These are phyloP conservation scores for Thoracochromis brauschi DNA, from an alignment of 2,113 vertebrate genomes.

Conservation along the genomic window DNA sequence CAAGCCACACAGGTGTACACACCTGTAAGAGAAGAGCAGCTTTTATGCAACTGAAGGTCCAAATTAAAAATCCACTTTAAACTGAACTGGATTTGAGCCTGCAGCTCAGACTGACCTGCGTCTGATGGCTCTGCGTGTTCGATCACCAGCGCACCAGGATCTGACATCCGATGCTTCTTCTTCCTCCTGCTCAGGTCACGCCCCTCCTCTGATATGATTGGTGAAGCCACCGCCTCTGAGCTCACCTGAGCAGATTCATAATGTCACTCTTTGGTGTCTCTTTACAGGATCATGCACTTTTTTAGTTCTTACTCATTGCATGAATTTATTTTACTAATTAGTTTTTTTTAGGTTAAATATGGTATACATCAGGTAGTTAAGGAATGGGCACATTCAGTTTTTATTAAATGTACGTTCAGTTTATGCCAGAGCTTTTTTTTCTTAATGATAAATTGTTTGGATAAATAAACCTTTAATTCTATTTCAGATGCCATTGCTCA, in stretches of 20 bases:
- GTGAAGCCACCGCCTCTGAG: conserved; percentile 50
- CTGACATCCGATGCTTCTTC: conserved; percentile 62
- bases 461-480: not conserved
- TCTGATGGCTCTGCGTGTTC: conserved; percentile 63
- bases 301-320: not conserved
- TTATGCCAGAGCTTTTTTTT: not conserved
- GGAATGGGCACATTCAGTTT: not conserved
- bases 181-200: conserved; percentile 20
- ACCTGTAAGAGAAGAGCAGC: conserved; percentile 24
- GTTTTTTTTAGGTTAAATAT: fast-evolving
- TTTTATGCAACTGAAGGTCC: fast-evolving
- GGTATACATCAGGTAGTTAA: fast-evolving
- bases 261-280: not conserved
- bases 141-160: conserved; percentile 71
- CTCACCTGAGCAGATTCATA: conserved; percentile 51
- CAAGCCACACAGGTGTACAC: conserved; percentile 79
- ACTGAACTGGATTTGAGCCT: not conserved
- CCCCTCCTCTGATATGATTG: conserved; percentile 42
- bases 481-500: not conserved
- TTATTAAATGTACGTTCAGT: fast-evolving
- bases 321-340: not conserved
- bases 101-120: conserved; percentile 38
- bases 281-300: fast-evolving
- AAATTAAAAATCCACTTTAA: not conserved
- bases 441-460: not conserved